Evolutionary conservation across 2,113 vertebrate species (phyloP).

Genomic region (Cricetomys ansorgei): DNA sequence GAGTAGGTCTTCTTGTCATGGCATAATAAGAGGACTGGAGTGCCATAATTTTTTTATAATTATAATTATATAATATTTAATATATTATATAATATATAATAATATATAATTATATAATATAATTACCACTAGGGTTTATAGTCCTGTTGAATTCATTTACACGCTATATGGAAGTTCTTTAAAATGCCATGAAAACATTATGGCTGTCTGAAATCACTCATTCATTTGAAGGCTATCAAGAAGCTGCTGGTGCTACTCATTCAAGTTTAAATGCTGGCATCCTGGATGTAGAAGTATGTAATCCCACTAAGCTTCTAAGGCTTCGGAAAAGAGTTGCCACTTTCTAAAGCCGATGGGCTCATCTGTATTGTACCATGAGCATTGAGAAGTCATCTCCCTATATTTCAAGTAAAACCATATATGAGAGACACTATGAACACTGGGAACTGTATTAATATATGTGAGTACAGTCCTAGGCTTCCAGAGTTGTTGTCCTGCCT

Average conservation of each 20-base stretch:
- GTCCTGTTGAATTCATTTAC: conserved; percentile 42
- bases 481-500: background rate
- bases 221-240: conserved; percentile 52
- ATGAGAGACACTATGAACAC: background rate
- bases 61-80: no score
- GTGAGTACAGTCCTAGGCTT: background rate
- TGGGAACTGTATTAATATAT: background rate
- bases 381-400: conserved; percentile 53
- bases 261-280: conserved; percentile 67
- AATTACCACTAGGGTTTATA: background rate
- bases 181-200: conserved; percentile 58
- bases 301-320: conserved; percentile 36
- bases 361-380: conserved; percentile 61
- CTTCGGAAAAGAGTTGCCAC: conserved; percentile 48
- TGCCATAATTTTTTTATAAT: background rate
- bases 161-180: conserved; percentile 56
- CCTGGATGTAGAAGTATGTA: background rate
- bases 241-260: background rate
- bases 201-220: conserved; percentile 57
- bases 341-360: background rate
- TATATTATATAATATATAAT: no score
- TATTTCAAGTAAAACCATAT: conserved; percentile 23
- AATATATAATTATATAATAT: no score
- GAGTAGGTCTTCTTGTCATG: background rate
- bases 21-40: background rate